Evolutionary conservation across 2,113 vertebrate species (phyloP).

Genomic region (Motacilla alba): DNA sequence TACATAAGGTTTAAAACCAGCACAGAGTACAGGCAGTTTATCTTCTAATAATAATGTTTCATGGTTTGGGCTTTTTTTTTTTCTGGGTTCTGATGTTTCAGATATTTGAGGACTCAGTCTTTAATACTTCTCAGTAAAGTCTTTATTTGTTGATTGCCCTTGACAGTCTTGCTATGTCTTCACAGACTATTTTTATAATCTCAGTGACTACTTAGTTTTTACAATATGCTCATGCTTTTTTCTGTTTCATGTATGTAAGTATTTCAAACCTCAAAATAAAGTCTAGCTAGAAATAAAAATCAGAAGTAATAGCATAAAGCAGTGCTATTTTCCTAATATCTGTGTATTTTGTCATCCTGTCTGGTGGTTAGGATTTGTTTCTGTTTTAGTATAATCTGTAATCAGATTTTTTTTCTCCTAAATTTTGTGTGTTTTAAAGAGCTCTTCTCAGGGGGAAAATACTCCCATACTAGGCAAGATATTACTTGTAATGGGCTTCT

Average conservation of each 20-base stretch:
- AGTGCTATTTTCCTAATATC: not conserved
- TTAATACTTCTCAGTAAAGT: not conserved
- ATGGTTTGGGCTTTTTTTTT: not conserved
- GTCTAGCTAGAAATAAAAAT: not conserved
- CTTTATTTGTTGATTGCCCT: not conserved
- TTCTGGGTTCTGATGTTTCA: not conserved
- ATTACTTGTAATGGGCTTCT: not conserved
- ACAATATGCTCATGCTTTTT: not conserved
- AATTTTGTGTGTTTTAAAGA: not conserved
- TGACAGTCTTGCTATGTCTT: not conserved
- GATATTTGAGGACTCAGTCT: not conserved
- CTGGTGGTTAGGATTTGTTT: not conserved
- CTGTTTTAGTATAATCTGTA: not conserved
- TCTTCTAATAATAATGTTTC: not conserved
- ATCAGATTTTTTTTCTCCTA: not conserved
- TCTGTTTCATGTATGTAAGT: not conserved
- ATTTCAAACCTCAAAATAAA: not conserved
- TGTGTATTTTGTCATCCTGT: not conserved
- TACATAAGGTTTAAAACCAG: not conserved
- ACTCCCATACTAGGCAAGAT: not conserved
- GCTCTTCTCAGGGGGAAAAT: rapidly evolving
- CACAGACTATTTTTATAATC: not conserved
- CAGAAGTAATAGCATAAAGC: not conserved
- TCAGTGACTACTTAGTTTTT: not conserved
- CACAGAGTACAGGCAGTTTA: not conserved